A percentile compares a stretch with the other conserved stretches of the same genome.
Conservation (phyloP, 2,888 invertebrate species). For the Drosophila bunnanda region DNA sequence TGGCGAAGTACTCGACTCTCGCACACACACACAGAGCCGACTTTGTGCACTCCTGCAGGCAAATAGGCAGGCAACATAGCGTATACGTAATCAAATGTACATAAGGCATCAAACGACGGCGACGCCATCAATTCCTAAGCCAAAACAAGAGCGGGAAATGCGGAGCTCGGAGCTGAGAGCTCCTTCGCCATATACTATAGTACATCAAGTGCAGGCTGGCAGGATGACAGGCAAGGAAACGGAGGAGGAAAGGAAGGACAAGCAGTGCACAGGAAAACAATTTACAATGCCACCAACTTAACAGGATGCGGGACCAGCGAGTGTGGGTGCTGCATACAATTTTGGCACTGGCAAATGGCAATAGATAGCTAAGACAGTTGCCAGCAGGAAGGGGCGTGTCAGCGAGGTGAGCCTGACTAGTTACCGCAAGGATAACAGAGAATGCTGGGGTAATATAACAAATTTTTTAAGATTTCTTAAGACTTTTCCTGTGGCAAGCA, state of each 20-base stretch:
- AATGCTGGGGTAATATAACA: not conserved
- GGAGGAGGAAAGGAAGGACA: slow-evolving; percentile 46
- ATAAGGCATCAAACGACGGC: slow-evolving; percentile 65
- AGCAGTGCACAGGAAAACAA: slow-evolving; percentile 68
- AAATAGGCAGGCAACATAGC: slow-evolving; percentile 59
- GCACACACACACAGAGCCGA: not conserved
- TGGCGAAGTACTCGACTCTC: slow-evolving; percentile 35
- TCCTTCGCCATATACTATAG: slow-evolving; percentile 48
- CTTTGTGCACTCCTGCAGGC: slow-evolving; percentile 41
- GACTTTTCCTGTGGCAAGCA: not conserved
- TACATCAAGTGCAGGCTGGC: slow-evolving; percentile 55
- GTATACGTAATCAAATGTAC: slow-evolving; percentile 78
- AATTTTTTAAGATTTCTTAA: not conserved
- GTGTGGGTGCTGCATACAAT: slow-evolving; percentile 48
- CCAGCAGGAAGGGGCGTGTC: slow-evolving; percentile 21
- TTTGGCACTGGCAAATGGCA: slow-evolving; percentile 65
- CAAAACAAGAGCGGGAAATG: slow-evolving; percentile 48
- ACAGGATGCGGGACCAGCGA: slow-evolving; percentile 31
- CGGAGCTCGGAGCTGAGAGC: slow-evolving; percentile 15
- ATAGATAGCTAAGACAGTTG: slow-evolving; percentile 49
- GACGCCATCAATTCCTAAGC: slow-evolving; percentile 57
- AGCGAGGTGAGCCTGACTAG: slow-evolving; percentile 10
- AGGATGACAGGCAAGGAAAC: slow-evolving; percentile 28
- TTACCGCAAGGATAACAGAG: not conserved
- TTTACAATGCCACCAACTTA: slow-evolving; percentile 72